Evolutionary conservation across 2,888 invertebrate genomes (phyloP), one percentile per base, ranked within the genome.

Genomic region (Reticulitermes lucifugus): DNA sequence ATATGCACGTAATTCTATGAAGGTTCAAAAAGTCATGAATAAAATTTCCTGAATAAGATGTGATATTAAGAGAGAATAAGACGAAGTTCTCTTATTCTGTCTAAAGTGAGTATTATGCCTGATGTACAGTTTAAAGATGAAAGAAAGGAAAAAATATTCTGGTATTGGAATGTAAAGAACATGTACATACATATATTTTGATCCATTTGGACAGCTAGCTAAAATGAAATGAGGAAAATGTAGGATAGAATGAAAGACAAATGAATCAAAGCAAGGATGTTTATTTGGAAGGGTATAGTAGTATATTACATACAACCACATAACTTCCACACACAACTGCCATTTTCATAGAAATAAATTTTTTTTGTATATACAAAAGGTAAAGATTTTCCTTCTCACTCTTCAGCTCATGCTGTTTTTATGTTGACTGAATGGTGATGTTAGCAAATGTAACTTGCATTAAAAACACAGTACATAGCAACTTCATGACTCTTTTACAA

Each of bases 301-400:
- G 55, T 55, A 18, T 55, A 55, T 55, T 55, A 55, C 18, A 55
- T 55, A 55, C 18, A 55, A 55, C 55, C 18, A 18, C 12, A 25
- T 25, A 25, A 65, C 65, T 65, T 65, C 65, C 65, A 65, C 65
- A 25, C 65, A 65, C 65, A n/a, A 65, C 65, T 65, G 65, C 65
- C 65, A 65, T n/a, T 65, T 65, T 10, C 65, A 65, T 65, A n/a
- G 25, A 10, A 65, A 65, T 65, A 2, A 65, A 55, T 14, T n/a
- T 9, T 65, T 65, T 65, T 65, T n/a, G 65, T 65, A 65, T 65
- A n/a, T 65, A 65, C 65, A 65, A 25, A 65, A 65, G 5, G 65
- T 65, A 25, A 65, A 65, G n/a, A 65, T 65, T 25, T 65, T 7
- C 22, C 60, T 60, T 25, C 1, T 25, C 65, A 65, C 14, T 14